Conservation (phyloP, 1,140 invertebrate species). For the Meteorus sp. region DNA sequence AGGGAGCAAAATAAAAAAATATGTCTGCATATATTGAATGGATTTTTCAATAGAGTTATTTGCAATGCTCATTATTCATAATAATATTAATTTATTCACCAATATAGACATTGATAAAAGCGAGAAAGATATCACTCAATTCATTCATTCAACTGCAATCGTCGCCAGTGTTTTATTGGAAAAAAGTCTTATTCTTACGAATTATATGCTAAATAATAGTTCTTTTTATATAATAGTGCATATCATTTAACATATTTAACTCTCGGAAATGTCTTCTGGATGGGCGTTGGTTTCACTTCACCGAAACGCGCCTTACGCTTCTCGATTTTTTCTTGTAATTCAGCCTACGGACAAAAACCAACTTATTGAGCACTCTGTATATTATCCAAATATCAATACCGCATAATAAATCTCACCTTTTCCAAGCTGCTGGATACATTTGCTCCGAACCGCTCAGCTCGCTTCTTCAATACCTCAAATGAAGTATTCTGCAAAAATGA, state of each 20-base stretch:
- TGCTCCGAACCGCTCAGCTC: slow-evolving; percentile 75
- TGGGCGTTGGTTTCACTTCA: slow-evolving; percentile 40
- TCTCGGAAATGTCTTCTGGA: slow-evolving; percentile 49
- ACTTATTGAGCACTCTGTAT: not conserved
- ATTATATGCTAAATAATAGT: slow-evolving; percentile 41
- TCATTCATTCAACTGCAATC: not conserved
- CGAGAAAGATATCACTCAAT: not conserved
- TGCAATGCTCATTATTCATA: not conserved
- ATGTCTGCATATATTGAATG: slow-evolving; percentile 26
- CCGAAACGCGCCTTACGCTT: slow-evolving; percentile 74
- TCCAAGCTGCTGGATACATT: slow-evolving; percentile 70
- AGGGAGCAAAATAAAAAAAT: slow-evolving; percentile 27
- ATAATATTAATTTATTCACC: slow-evolving; percentile 7
- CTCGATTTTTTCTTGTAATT: slow-evolving; percentile 68
- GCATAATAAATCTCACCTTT: slow-evolving; percentile 57
- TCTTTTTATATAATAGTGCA: slow-evolving; percentile 50
- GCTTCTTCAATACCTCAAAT: slow-evolving; percentile 71
- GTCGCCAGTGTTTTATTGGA: slow-evolving; percentile 4
- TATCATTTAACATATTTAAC: slow-evolving; percentile 59
- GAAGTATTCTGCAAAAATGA: slow-evolving; percentile 49
- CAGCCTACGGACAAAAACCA: slow-evolving; percentile 45
- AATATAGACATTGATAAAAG: not conserved
- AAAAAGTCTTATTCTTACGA: slow-evolving; percentile 22
- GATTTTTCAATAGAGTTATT: not conserved
- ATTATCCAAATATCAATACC: slow-evolving; percentile 1